phyloP scores from a whole-genome alignment of 1,140 invertebrate species.

The Drosophila punjabiensis region DNA sequence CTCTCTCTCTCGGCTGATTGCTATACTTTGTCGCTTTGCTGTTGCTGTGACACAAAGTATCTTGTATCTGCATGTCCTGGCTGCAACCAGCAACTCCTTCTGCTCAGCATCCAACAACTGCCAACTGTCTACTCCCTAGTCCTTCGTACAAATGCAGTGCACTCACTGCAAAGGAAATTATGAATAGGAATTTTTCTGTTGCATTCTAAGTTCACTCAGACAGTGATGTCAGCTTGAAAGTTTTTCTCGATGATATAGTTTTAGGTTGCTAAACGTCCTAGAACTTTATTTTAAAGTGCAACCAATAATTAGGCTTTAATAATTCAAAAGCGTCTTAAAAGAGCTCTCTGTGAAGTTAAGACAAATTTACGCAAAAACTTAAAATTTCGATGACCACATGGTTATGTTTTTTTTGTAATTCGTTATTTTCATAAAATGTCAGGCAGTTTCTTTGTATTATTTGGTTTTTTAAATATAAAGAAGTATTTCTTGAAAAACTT shows the following conservation, averaged over 20 bases:
- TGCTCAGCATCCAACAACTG: conserved; percentile 28
- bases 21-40: conserved; percentile 61
- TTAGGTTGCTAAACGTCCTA: not conserved
- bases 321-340: no score
- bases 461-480: not conserved
- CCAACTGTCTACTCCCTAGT: conserved; percentile 8
- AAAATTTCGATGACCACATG: no score
- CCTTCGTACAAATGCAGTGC: conserved; percentile 9
- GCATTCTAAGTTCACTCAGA: conserved; percentile 25
- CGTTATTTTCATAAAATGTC: no score
- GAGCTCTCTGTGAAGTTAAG: no score
- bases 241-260: not conserved
- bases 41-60: conserved; percentile 75
- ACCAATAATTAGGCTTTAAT: no score
- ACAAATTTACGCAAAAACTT: no score
- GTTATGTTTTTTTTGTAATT: no score
- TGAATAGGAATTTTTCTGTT: conserved; percentile 64
- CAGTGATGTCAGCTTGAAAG: conserved; percentile 10
- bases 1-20: conserved; percentile 62
- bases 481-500: not conserved
- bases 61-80: conserved; percentile 66
- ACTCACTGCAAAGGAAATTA: conserved; percentile 56
- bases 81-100: conserved; percentile 15
- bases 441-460: no score
- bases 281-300: not conserved